phyloP scores from a whole-genome alignment of 2,888 invertebrate genomes.

The Sisyra nigra region DNA sequence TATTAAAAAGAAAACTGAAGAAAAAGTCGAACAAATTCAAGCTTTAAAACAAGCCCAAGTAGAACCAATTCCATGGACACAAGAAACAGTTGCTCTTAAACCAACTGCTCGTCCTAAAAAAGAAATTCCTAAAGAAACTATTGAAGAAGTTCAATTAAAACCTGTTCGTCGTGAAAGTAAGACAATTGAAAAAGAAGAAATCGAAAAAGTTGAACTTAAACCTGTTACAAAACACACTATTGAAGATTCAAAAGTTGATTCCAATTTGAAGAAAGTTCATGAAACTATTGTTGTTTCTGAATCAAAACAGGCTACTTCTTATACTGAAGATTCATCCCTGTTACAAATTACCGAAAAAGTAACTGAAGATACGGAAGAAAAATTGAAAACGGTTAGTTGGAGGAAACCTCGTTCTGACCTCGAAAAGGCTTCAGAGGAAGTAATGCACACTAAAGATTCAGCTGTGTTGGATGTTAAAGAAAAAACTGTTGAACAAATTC shows the following conservation, averaged over 20 bases:
- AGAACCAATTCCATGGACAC: conserved; percentile 35
- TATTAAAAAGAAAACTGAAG: conserved; percentile 15
- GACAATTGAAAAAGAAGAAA: conserved; percentile 15
- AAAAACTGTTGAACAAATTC: not conserved
- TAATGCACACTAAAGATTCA: conserved; percentile 9
- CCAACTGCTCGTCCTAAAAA: conserved; percentile 22
- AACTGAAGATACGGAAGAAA: conserved; percentile 10
- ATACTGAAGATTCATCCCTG: conserved; percentile 18
- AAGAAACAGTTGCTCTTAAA: conserved; percentile 38
- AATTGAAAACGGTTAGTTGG: conserved; percentile 13
- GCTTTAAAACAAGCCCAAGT: conserved; percentile 16
- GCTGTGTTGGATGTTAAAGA: conserved; percentile 8
- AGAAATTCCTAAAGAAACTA: conserved; percentile 25
- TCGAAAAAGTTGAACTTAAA: conserved; percentile 24
- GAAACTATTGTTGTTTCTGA: conserved; percentile 27
- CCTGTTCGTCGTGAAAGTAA: not conserved
- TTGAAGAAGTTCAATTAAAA: conserved; percentile 22
- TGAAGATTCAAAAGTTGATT: conserved; percentile 18
- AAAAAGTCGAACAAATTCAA: conserved; percentile 20
- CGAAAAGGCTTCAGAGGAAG: conserved; percentile 7
- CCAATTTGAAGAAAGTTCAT: conserved; percentile 22
- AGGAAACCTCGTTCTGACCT: conserved; percentile 18
- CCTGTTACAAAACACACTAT: conserved; percentile 23
- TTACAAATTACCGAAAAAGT: conserved; percentile 15
- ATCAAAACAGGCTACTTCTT: conserved; percentile 34